Percentiles rank a stretch among this genome's conserved stretches.
These are phyloP conservation scores for Cottus gobio DNA, from an alignment of 2,113 vertebrate genomes.

Conservation along the genomic window DNA sequence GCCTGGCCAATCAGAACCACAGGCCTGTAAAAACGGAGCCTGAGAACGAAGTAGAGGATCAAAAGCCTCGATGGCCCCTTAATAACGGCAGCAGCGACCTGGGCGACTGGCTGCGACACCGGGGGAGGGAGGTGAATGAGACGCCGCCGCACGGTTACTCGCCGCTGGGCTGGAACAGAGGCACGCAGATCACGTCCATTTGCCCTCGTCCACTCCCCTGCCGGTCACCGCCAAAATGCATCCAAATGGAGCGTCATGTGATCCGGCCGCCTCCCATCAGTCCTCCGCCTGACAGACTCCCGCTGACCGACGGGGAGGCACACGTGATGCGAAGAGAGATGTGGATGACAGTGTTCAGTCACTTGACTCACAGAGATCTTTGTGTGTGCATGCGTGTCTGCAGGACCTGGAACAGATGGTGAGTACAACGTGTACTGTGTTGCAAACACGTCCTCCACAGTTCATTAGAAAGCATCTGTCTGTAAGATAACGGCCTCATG, in stretches of 20 bases:
- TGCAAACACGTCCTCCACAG: neutral
- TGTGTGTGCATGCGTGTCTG: slow-evolving; percentile 98
- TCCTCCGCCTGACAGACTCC: slow-evolving; percentile 93
- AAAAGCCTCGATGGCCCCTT: slow-evolving; percentile 84
- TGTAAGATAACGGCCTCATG: slow-evolving; percentile 2
- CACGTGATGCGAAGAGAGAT: slow-evolving; percentile 94
- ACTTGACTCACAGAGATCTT: slow-evolving; percentile 92
- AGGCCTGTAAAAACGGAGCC: slow-evolving; percentile 90
- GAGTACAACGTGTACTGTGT: slow-evolving; percentile 65
- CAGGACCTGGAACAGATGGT: slow-evolving; percentile 99
- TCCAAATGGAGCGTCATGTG: slow-evolving; percentile 96
- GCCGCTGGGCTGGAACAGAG: slow-evolving; percentile 81
- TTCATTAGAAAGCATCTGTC: neutral
- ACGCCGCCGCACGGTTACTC: slow-evolving; percentile 84
- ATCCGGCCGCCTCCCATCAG: slow-evolving; percentile 96
- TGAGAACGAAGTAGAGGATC: slow-evolving; percentile 86
- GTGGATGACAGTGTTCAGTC: slow-evolving; percentile 95
- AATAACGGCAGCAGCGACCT: slow-evolving; percentile 80
- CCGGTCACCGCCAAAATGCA: slow-evolving; percentile 91
- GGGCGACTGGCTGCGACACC: slow-evolving; percentile 87
- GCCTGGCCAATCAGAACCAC: slow-evolving; percentile 89
- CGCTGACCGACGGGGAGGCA: slow-evolving; percentile 88
- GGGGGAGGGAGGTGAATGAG: slow-evolving; percentile 87
- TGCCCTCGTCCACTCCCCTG: slow-evolving; percentile 84
- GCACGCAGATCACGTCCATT: slow-evolving; percentile 74